Evolutionary conservation across 2,113 vertebrate species (phyloP).

Genomic region (Echinops telfairi): DNA sequence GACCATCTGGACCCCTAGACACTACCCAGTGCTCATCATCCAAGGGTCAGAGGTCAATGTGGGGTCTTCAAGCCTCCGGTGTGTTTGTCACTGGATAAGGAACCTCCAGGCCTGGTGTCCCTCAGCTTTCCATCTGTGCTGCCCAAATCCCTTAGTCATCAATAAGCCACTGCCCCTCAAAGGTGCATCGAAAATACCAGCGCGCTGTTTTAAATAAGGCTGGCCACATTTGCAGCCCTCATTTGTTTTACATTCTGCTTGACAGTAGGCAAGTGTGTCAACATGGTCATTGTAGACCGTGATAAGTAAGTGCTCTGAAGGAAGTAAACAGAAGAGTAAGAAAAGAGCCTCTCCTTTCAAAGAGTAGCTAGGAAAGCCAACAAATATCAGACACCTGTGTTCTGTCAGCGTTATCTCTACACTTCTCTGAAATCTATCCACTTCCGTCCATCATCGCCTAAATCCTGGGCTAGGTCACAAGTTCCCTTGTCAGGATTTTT

Average conservation of each 20-base stretch:
- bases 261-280: slow-evolving; percentile 23
- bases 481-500: neutral
- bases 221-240: neutral
- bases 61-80: neutral
- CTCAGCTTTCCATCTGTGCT: neutral
- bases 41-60: neutral
- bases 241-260: slow-evolving; percentile 40
- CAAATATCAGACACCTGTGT: neutral
- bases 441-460: neutral
- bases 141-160: neutral
- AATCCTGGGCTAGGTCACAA: neutral
- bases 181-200: slow-evolving; percentile 29
- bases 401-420: neutral
- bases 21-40: neutral
- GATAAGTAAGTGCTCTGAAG: slow-evolving; percentile 51
- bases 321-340: slow-evolving; percentile 61
- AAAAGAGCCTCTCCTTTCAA: slow-evolving; percentile 38
- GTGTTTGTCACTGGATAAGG: no score
- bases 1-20: neutral
- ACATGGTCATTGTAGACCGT: slow-evolving; percentile 58
- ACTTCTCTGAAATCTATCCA: neutral
- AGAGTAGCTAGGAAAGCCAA: slow-evolving; percentile 41
- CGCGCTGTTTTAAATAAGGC: neutral
- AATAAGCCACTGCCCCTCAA: neutral
- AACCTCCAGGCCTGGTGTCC: neutral